Base-by-base conservation (phyloP, 2,888 invertebrate genomes). In the Protodeltote pygarga region DNA sequence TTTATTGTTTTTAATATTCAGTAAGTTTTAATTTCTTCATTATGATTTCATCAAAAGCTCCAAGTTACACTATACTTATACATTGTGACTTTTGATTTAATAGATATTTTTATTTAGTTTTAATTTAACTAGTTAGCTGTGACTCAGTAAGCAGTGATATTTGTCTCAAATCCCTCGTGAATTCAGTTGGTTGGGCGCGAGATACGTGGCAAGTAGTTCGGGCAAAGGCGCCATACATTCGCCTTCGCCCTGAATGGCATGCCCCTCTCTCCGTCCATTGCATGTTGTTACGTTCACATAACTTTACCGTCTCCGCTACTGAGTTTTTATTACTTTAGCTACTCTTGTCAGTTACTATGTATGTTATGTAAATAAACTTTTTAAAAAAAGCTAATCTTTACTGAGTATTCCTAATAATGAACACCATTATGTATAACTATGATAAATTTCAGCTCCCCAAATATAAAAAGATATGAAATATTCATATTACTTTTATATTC, bases 321-420 rank as follows among this genome's bases (percentile, higher is more conserved):
- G 82, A 79, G 81, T 81, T 82, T 78, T 80, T 76, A 76, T 80
- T 82, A 80, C 79, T 73, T 53, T 80, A 81, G 71, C 79, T 82
- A 81, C 70, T 81, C 77, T 82, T 85, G 80, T 87, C 83, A 81
- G 84, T 86, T 87, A 65, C 62, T 83, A 83, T 87, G 80, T 81
- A 87, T 86, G 85, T 88, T 87, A 88, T 88, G 89, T 89, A 89
- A 89, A 89, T 89, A 89, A 87, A 88, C 81, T 85, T 85, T 87
- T 81, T 80, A 74, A 79, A 79, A 57, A 80, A 73, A 65, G 59
- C 59, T 58, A 71, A 75, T 77, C 65, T 79, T 80, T 77, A 73
- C 70, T 78, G 69, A 72, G 53, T 77, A 75, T 73, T 76, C 73
- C 79, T 81, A 66, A 50, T 65, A 61, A 51, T 44, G 55, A 67